phyloP scores from a whole-genome alignment of 2,888 invertebrate genomes.

The Petrophora chlorosata region DNA sequence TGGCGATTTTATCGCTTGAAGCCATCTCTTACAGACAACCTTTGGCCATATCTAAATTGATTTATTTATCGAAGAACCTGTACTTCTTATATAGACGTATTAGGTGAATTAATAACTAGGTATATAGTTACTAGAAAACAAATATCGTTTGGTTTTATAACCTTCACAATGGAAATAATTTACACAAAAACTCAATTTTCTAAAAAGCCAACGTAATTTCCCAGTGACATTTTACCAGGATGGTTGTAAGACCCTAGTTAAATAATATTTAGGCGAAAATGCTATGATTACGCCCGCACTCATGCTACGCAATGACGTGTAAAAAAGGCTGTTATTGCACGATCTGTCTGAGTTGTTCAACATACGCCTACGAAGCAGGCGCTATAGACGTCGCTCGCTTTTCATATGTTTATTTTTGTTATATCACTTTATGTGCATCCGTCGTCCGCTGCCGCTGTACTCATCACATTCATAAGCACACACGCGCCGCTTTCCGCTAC shows the following conservation, averaged over 20 bases:
- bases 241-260: constrained; percentile 10
- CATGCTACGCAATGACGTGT: constrained; percentile 6
- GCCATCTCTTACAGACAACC: no score
- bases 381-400: constrained; percentile 40
- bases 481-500: constrained; percentile 40
- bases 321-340: constrained; percentile 13
- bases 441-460: constrained; percentile 49
- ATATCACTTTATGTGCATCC: constrained; percentile 45
- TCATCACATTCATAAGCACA: constrained; percentile 50
- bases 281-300: constrained; percentile 8
- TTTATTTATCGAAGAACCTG: no score
- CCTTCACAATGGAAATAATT: no score
- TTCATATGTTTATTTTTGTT: constrained; percentile 46
- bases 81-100: no score
- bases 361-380: constrained; percentile 34
- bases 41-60: no score
- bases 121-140: no score
- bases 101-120: no score
- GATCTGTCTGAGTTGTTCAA: constrained; percentile 14
- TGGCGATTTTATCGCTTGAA: no score
- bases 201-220: constrained; percentile 4
- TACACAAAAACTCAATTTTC: no score
- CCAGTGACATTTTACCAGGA: constrained; percentile 3
- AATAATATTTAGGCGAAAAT: constrained; percentile 11
- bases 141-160: no score